A percentile compares a stretch with the other conserved stretches of the same genome.
Conservation (phyloP, 1,140 invertebrate species). For the Drosophila paulistorum region DNA sequence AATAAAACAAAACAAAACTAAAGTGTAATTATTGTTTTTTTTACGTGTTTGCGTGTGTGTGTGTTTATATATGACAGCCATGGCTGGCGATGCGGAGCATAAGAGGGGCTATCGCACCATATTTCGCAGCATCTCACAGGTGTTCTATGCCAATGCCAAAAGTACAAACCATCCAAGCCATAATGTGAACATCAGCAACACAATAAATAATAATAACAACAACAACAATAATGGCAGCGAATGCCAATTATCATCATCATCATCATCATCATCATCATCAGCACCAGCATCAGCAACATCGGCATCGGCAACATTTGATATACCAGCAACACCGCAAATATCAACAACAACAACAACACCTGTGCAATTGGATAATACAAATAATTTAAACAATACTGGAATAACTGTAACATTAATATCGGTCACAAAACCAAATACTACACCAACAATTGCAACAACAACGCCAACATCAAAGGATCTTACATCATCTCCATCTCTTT, state of each 20-base stretch:
- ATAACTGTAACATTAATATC: conserved; percentile 11
- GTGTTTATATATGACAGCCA: conserved; percentile 22
- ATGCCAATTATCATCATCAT: conserved; percentile 1
- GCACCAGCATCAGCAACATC: conserved; percentile 21
- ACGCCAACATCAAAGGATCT: not conserved
- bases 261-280: conserved; percentile 15
- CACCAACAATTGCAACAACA: not conserved
- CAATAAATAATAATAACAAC: conserved; percentile 12
- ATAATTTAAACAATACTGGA: conserved; percentile 26
- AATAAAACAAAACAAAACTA: not conserved
- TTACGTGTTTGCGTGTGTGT: not conserved
- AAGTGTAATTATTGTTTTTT: not conserved
- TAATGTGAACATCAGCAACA: conserved; percentile 2
- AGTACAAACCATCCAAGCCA: conserved; percentile 14
- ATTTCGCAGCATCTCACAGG: conserved; percentile 74
- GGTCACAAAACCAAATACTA: not conserved
- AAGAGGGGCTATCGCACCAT: conserved; percentile 70
- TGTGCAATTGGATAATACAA: conserved; percentile 22
- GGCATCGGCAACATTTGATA: not conserved
- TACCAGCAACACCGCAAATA: conserved; percentile 11
- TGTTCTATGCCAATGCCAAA: conserved; percentile 62
- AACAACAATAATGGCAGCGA: conserved; percentile 18
- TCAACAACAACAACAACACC: conserved; percentile 12
- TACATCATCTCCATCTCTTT: not conserved
- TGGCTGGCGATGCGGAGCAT: conserved; percentile 65